phyloP scores from a whole-genome alignment of 2,888 invertebrate species.

The Rhagonycha fulva region DNA sequence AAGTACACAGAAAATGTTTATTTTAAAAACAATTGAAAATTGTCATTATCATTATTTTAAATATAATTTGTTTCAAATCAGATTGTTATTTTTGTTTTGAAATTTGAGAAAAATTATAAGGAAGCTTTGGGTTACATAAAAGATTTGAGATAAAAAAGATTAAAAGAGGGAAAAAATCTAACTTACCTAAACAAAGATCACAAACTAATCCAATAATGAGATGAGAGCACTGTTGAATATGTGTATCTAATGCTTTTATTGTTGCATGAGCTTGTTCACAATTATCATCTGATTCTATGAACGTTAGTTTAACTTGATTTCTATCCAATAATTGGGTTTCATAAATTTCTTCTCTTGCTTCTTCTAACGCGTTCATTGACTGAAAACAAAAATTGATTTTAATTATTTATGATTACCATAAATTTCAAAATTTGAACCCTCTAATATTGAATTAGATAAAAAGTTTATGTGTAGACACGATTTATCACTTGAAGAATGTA shows the following conservation, averaged over 20 bases:
- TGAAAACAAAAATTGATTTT: conserved; percentile 45
- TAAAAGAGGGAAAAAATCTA: neutral
- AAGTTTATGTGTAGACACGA: too few relatives aligned
- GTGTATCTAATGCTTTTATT: conserved; percentile 73
- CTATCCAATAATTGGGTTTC: conserved; percentile 61
- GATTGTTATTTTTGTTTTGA: neutral
- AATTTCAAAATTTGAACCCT: too few relatives aligned
- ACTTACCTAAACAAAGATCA: conserved; percentile 79
- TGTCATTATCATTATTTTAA: neutral
- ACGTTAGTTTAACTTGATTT: conserved; percentile 62
- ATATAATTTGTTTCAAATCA: neutral
- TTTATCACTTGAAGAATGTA: too few relatives aligned
- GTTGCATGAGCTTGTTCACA: conserved; percentile 76
- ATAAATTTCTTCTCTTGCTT: conserved; percentile 63
- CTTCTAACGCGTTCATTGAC: conserved; percentile 65
- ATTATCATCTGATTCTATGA: conserved; percentile 69
- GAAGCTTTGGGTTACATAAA: neutral
- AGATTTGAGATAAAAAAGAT: neutral
- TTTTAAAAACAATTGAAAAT: neutral
- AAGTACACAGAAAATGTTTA: neutral
- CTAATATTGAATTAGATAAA: too few relatives aligned
- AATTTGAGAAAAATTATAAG: neutral
- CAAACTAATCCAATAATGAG: conserved; percentile 82
- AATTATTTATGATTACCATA: neutral
- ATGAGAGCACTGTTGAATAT: conserved; percentile 71